Evolutionary conservation across 1,140 invertebrate genomes (phyloP).

Genomic region (Heliconius hermathena): DNA sequence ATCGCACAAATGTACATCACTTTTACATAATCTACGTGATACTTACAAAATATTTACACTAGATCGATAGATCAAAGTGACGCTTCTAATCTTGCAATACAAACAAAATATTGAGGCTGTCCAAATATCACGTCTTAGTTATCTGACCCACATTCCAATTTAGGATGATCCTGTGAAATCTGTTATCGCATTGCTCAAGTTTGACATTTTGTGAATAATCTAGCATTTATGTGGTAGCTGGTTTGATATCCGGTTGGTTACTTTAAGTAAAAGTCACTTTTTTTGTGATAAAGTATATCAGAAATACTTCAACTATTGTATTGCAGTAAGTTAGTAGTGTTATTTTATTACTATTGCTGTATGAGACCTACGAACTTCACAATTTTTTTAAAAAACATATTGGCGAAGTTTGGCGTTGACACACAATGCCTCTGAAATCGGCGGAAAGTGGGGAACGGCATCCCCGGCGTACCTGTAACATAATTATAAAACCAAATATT

Average conservation of each 20-base stretch:
- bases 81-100: conserved; percentile 11
- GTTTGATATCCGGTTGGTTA: background rate
- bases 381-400: too few species aligned
- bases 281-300: too few species aligned
- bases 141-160: conserved; percentile 14
- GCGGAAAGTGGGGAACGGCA: too few species aligned
- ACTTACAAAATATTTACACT: conserved; percentile 1
- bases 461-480: too few species aligned
- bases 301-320: too few species aligned
- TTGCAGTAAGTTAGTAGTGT: too few species aligned
- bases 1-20: background rate
- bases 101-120: conserved; percentile 15
- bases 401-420: too few species aligned
- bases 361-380: too few species aligned
- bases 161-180: conserved; percentile 13
- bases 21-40: background rate
- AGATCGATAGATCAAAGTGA: conserved; percentile 13
- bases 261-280: too few species aligned
- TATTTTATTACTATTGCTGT: too few species aligned
- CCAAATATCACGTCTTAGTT: conserved; percentile 12
- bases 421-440: too few species aligned
- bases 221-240: background rate
- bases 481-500: too few species aligned
- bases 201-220: background rate
- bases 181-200: background rate